These are phyloP conservation scores for human (Homo sapiens) DNA, from an alignment of 2,113 vertebrate species.

Conservation along the genomic window DNA sequence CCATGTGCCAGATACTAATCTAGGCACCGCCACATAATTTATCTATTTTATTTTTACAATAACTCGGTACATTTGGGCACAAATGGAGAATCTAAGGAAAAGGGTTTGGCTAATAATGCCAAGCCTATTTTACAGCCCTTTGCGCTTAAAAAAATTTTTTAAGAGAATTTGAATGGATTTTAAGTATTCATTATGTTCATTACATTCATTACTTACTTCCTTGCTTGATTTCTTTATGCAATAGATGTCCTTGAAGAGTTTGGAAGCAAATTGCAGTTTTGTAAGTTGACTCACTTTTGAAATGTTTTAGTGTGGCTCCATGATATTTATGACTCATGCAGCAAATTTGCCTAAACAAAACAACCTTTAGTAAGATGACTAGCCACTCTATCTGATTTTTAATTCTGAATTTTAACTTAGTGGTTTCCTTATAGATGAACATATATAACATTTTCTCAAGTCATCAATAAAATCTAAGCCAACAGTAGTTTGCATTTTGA, in stretches of 20 bases:
- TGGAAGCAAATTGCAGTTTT: constrained; percentile 31
- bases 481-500: not conserved
- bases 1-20: not conserved
- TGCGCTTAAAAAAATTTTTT: not conserved
- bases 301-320: not conserved
- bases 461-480: not conserved
- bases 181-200: not conserved
- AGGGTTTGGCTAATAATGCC: not conserved
- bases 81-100: not conserved
- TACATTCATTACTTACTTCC: not conserved
- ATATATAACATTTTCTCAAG: not conserved
- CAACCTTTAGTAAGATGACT: not conserved
- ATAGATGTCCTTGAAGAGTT: not conserved
- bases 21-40: not conserved
- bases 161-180: not conserved
- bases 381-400: not conserved
- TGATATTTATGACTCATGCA: not conserved
- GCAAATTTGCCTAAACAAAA: constrained; percentile 18
- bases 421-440: not conserved
- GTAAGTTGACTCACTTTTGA: not conserved
- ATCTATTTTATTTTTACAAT: not conserved
- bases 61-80: not conserved
- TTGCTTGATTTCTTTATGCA: not conserved
- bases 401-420: not conserved
- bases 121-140: not conserved